Percentiles rank a stretch among this genome's conserved stretches.
Evolutionary conservation across 2,797 vertebrate genomes (phyloP).

Genomic region (Anguilla marmorata): DNA sequence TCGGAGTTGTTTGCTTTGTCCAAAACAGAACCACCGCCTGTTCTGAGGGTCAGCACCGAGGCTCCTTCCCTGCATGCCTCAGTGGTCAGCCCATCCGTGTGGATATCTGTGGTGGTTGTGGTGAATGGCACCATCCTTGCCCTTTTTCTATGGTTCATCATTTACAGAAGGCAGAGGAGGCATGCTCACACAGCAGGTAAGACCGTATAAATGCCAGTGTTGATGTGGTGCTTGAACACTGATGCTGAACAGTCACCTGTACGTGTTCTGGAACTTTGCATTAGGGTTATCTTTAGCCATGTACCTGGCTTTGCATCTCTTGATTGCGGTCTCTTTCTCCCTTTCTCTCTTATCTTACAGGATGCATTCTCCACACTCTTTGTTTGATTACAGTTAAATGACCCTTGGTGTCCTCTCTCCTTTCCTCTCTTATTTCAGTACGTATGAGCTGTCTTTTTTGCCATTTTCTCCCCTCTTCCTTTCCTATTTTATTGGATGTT

Average conservation of each 20-base stretch:
- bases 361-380: background rate
- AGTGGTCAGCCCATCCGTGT: conserved; percentile 50
- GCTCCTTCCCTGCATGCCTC: background rate
- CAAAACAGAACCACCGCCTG: conserved; percentile 34
- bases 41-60: background rate
- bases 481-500: conserved; percentile 37
- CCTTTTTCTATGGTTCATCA: conserved; percentile 63
- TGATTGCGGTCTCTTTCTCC: conserved; percentile 15
- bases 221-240: background rate
- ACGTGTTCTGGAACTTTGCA: background rate
- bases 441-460: no score
- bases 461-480: conserved; percentile 16
- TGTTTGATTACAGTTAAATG: background rate
- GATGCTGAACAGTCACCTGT: background rate
- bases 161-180: conserved; percentile 56
- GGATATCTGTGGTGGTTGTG: conserved; percentile 57
- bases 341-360: conserved; percentile 40
- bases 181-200: conserved; percentile 52
- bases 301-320: background rate
- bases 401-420: no score
- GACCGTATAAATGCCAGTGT: background rate
- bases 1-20: conserved; percentile 6
- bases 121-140: conserved; percentile 55
- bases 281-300: background rate
- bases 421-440: background rate